Percentiles rank a stretch among this genome's conserved stretches.
Conservation (phyloP, 2,113 vertebrate genomes). For the Lichenostomus cassidix region DNA sequence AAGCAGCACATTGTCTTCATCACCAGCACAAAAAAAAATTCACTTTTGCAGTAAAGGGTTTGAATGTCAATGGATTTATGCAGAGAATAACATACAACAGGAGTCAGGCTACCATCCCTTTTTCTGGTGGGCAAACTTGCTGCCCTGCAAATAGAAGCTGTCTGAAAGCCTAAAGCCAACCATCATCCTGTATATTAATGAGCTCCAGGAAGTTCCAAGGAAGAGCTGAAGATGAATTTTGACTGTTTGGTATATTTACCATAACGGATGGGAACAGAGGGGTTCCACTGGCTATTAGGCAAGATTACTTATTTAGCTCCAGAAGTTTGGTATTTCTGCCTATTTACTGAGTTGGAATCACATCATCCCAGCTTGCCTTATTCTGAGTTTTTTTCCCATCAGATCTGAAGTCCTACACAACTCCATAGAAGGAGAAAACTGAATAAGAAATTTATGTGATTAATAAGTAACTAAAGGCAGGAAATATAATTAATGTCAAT, state of each 20-base stretch:
- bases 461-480: constrained; percentile 43
- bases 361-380: neutral
- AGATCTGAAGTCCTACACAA: constrained; percentile 34
- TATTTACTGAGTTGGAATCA: neutral
- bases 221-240: neutral
- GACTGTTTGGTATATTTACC: neutral
- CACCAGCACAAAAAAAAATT: neutral
- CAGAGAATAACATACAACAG: neutral
- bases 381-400: neutral
- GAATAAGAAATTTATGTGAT: neutral
- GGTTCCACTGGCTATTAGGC: neutral
- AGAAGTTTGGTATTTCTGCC: neutral
- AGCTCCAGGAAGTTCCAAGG: neutral
- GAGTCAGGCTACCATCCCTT: neutral
- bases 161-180: neutral
- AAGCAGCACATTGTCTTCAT: neutral
- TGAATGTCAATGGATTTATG: neutral
- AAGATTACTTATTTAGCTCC: neutral
- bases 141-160: neutral
- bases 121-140: neutral
- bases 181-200: neutral
- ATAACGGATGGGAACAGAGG: neutral
- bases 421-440: neutral
- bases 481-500: constrained; percentile 64
- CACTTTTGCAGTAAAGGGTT: neutral